These are phyloP conservation scores for Lycaena phlaeas DNA, from an alignment of 2,888 invertebrate genomes.

Conservation along the genomic window DNA sequence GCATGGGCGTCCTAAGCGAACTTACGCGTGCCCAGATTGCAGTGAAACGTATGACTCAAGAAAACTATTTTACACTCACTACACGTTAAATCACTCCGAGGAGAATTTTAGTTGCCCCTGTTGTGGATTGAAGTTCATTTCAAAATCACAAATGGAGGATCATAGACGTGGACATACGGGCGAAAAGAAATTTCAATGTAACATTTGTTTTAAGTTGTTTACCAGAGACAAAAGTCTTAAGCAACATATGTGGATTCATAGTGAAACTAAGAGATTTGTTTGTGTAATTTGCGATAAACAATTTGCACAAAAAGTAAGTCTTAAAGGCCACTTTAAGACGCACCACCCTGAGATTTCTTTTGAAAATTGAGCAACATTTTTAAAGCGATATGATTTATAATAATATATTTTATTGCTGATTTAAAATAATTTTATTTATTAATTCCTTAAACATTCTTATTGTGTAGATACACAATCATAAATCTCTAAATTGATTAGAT, in stretches of 20 bases:
- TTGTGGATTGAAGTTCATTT: slow-evolving; percentile 42
- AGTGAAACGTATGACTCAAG: slow-evolving; percentile 31
- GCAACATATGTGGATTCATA: slow-evolving; percentile 58
- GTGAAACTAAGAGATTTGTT: slow-evolving; percentile 41
- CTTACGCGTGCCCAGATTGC: slow-evolving; percentile 48
- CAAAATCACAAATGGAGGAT: slow-evolving; percentile 38
- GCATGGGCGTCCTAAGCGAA: slow-evolving; percentile 33
- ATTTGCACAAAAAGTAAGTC: slow-evolving; percentile 52
- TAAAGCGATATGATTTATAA: too few species aligned
- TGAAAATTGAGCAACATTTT: slow-evolving; percentile 6
- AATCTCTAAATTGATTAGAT: too few species aligned
- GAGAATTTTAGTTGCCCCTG: slow-evolving; percentile 39
- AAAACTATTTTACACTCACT: slow-evolving; percentile 46
- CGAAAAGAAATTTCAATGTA: slow-evolving; percentile 55
- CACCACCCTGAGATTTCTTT: slow-evolving; percentile 34
- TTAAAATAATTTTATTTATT: too few species aligned
- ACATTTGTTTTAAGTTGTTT: slow-evolving; percentile 60
- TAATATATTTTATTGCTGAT: too few species aligned
- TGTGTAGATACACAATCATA: too few species aligned
- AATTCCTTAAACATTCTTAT: too few species aligned
- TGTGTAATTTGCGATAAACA: slow-evolving; percentile 47
- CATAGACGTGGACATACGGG: slow-evolving; percentile 63
- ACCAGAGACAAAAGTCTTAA: slow-evolving; percentile 55
- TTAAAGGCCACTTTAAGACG: slow-evolving; percentile 42
- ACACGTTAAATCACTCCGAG: slow-evolving; percentile 41